Conservation (phyloP, 2,113 vertebrate genomes). For the Pagrus major region DNA sequence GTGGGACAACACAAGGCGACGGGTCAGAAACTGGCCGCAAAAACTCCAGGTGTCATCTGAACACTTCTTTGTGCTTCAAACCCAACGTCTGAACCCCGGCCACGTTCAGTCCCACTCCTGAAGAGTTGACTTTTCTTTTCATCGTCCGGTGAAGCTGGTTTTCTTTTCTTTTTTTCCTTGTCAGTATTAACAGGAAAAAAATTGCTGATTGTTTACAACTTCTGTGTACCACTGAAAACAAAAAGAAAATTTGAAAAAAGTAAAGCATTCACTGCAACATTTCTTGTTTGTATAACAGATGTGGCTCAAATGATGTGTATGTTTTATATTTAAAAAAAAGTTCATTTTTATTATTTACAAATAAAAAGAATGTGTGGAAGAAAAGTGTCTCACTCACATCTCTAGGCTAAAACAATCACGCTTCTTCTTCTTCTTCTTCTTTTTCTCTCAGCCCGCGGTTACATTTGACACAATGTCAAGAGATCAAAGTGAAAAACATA, state of each 20-base stretch:
- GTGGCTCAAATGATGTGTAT: constrained; percentile 89
- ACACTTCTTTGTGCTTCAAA: constrained; percentile 91
- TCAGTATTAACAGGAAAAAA: constrained; percentile 84
- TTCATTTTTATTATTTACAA: constrained; percentile 90
- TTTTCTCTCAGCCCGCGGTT: neutral
- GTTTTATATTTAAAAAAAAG: constrained; percentile 85
- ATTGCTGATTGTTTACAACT: constrained; percentile 86
- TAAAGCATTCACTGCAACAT: constrained; percentile 84
- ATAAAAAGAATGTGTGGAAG: constrained; percentile 89
- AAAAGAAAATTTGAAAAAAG: constrained; percentile 72
- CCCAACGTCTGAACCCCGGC: constrained; percentile 88
- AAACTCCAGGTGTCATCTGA: constrained; percentile 84
- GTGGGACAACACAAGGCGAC: constrained; percentile 86
- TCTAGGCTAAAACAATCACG: neutral
- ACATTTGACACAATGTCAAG: constrained; percentile 16
- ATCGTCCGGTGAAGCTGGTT: constrained; percentile 86
- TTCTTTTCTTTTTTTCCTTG: constrained; percentile 66
- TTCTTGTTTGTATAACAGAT: constrained; percentile 88
- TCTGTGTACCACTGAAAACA: constrained; percentile 84
- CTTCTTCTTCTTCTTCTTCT: neutral
- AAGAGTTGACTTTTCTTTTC: constrained; percentile 87
- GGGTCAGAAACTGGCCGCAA: constrained; percentile 80
- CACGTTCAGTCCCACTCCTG: constrained; percentile 82
- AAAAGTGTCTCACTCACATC: constrained; percentile 33
- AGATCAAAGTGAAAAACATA: constrained; percentile 10